Conservation (phyloP, 2,888 invertebrate species). For the Aromia moschata region DNA sequence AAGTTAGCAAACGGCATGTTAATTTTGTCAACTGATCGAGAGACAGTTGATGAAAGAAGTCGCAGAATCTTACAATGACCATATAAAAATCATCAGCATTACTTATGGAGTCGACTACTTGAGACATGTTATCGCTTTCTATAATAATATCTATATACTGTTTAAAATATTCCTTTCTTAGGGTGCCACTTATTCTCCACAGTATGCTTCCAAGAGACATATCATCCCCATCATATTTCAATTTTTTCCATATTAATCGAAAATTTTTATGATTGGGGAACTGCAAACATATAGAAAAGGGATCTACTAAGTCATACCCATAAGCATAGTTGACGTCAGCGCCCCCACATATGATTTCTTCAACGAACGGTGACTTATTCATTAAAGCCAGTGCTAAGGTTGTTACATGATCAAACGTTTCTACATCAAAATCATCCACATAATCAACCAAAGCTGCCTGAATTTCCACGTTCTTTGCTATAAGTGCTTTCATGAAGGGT, state of each 20-base stretch:
- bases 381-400: slow-evolving; percentile 45
- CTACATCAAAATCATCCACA: slow-evolving; percentile 48
- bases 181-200: slow-evolving; percentile 38
- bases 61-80: slow-evolving; percentile 35
- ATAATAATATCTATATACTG: slow-evolving; percentile 44
- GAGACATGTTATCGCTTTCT: slow-evolving; percentile 41
- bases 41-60: slow-evolving; percentile 37
- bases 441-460: slow-evolving; percentile 45
- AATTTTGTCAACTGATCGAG: slow-evolving; percentile 38
- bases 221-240: slow-evolving; percentile 42
- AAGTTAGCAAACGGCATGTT: slow-evolving; percentile 36
- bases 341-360: slow-evolving; percentile 47
- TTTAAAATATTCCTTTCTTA: slow-evolving; percentile 37
- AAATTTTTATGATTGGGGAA: slow-evolving; percentile 43
- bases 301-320: slow-evolving; percentile 36
- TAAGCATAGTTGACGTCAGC: slow-evolving; percentile 47
- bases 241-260: slow-evolving; percentile 43
- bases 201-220: slow-evolving; percentile 39
- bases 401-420: slow-evolving; percentile 41
- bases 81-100: slow-evolving; percentile 40
- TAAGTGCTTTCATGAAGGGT: slow-evolving; percentile 49
- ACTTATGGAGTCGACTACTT: slow-evolving; percentile 40
- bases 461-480: slow-evolving; percentile 39
- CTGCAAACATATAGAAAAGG: slow-evolving; percentile 40
- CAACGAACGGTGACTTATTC: slow-evolving; percentile 42